These are phyloP conservation scores for Neotoxoptera formosana DNA, from an alignment of 1,140 invertebrate species.

Conservation along the genomic window DNA sequence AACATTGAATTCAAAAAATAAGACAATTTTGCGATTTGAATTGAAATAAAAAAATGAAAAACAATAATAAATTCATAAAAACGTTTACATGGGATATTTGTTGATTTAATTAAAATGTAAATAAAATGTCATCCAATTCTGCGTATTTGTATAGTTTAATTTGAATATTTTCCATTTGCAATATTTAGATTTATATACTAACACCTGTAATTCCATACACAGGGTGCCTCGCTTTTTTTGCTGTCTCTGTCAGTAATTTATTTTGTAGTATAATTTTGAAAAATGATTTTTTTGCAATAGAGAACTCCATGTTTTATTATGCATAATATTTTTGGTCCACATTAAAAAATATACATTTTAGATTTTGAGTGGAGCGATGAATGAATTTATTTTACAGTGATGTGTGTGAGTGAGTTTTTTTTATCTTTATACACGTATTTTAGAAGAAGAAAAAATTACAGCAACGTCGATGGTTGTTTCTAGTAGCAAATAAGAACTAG, in stretches of 20 bases:
- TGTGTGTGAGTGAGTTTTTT: too few relatives aligned
- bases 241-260: not conserved
- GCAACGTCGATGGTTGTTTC: too few relatives aligned
- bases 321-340: not conserved
- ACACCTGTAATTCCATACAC: not conserved
- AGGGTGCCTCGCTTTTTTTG: not conserved
- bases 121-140: not conserved
- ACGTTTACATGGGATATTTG: not conserved
- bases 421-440: too few relatives aligned
- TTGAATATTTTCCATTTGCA: not conserved
- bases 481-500: too few relatives aligned
- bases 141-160: not conserved
- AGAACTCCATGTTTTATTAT: not conserved
- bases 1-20: not conserved
- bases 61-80: conserved; percentile 20
- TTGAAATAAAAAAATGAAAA: not conserved
- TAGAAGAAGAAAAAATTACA: too few relatives aligned
- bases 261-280: not conserved
- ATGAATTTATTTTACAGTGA: not conserved
- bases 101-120: not conserved
- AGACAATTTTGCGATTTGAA: not conserved
- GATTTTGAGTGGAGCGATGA: not conserved
- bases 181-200: not conserved
- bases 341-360: not conserved
- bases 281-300: not conserved